Base-by-base conservation (phyloP, 2,888 invertebrate genomes). In the Phania funesta region DNA sequence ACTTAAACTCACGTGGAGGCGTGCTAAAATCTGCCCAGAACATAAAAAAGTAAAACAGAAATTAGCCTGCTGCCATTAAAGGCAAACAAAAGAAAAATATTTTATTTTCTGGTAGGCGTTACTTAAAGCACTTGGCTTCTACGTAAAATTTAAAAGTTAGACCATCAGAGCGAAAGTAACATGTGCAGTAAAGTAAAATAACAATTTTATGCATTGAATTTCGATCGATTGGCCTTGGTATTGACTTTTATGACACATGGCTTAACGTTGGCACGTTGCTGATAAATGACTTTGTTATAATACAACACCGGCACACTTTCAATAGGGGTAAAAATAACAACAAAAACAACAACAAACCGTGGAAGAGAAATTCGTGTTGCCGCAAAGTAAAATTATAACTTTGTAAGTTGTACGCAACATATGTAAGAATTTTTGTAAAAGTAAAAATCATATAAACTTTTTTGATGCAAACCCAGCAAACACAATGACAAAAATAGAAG, bases 221-320 rank as follows among this genome's bases (percentile, higher is more conserved):
- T 54, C 64, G 67, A 81, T 81, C 73, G 64, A 77, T 68, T 81
- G 41, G 20, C 70, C 35, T 52, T 73, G 67, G 24, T 64, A 13
- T 35, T 60, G 35, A 35, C 44, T 64, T 74, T 44, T 54, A 29
- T 44, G 44, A 16, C 52, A 62, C 29, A 62, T 5, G 18, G 18
- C n/a, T 16, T 58, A 13, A 44, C 1, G 44, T 29, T 29, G 38
- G 4, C 11, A 11, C 38, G 7, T 24, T 26, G 24, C 50, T 29
- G 22, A 50, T 29, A 62, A 50, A 38, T 50, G 29, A 41, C 41
- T 64, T 35, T 56, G 6, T 56, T 9, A 46, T 48, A 18, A 41
- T 3, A 22, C 32, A 18, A 24, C 29, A 16, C 26, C 54, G 20
- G 26, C 0, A 5, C 16, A 41, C 11, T 20, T 32, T 6, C 20